These are phyloP conservation scores for human (Homo sapiens) DNA, from an alignment of 2,113 vertebrate genomes.

Conservation along the genomic window GRCh38 chr11:39718001-39718500, in stretches of 20 bases:
- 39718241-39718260: not conserved
- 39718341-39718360: not conserved
- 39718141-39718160: not conserved
- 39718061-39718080: not conserved
- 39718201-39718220: not conserved
- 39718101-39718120: not conserved
- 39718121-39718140: not conserved
- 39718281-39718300: not conserved
- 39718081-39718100: not conserved
- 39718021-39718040: not conserved
- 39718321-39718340: not conserved
- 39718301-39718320: not conserved
- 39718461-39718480: no score
- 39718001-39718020: not conserved
- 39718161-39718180: not conserved
- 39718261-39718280: not conserved
- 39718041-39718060: not conserved
- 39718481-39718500: fast-evolving
- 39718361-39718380: no score
- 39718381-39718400: no score
- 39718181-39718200: not conserved
- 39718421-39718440: no score
- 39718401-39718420: no score
- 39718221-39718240: not conserved
- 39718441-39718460: no score